These are phyloP conservation scores for Neotoma lepida DNA, from an alignment of 2,113 vertebrate species.

Conservation along the genomic window DNA sequence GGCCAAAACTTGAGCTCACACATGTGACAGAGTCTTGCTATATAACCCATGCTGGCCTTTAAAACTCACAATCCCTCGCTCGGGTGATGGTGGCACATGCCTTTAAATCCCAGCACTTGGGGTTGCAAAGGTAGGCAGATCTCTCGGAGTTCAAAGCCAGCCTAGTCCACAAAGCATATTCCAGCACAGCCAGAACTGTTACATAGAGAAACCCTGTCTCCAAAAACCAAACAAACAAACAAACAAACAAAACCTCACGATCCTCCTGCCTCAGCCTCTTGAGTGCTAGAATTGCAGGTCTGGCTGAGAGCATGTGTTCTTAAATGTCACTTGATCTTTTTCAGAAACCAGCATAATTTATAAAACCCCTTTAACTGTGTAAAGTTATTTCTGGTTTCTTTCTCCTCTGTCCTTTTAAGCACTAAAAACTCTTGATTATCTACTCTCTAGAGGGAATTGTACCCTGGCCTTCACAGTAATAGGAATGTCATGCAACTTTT, in stretches of 20 bases:
- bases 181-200: background rate
- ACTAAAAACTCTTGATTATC: conserved; percentile 3
- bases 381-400: conserved; percentile 41
- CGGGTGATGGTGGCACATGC: too few relatives aligned
- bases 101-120: too few relatives aligned
- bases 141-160: background rate
- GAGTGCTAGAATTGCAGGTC: background rate
- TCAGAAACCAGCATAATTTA: conserved; percentile 44
- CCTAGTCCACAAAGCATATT: background rate
- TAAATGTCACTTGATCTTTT: conserved; percentile 39
- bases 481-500: conserved; percentile 34
- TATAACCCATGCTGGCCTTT: background rate
- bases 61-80: background rate
- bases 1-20: background rate
- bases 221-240: background rate
- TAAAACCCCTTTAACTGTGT: conserved; percentile 44
- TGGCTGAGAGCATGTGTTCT: background rate
- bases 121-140: background rate
- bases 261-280: background rate
- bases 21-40: background rate
- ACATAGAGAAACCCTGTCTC: background rate
- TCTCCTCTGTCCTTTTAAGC: conserved; percentile 41
- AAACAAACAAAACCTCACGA: background rate
- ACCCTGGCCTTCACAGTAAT: background rate
- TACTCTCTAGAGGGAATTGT: background rate